These are phyloP conservation scores for Lasiurus cinereus DNA, from an alignment of 2,113 vertebrate species.

Conservation along the genomic window DNA sequence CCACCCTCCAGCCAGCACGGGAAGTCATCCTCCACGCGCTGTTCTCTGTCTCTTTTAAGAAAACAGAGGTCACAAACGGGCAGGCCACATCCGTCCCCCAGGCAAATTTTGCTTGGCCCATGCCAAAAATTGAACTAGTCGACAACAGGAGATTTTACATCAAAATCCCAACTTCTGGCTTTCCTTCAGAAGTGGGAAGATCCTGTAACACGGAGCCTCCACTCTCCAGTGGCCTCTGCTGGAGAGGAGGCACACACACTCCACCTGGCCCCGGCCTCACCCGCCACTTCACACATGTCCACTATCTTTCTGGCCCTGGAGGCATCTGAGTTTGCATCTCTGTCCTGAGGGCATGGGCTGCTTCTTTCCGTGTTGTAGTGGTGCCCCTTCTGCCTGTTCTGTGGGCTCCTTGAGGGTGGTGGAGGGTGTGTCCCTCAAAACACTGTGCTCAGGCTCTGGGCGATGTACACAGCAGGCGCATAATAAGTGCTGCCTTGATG, in stretches of 20 bases:
- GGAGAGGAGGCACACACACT: neutral
- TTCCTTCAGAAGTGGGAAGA: slow-evolving; percentile 1
- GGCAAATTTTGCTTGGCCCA: slow-evolving; percentile 32
- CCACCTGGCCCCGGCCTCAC: too few relatives aligned
- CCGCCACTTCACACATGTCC: neutral
- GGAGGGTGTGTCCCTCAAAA: neutral
- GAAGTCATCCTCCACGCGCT: neutral
- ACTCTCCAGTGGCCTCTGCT: neutral
- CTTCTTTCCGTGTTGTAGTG: neutral
- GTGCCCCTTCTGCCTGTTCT: neutral
- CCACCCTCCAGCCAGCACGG: neutral
- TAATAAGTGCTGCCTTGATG: neutral
- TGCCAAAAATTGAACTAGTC: slow-evolving; percentile 42
- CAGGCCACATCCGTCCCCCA: neutral
- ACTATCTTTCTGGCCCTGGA: neutral
- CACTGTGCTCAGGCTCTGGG: neutral
- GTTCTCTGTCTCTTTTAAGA: slow-evolving; percentile 42
- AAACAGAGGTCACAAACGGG: slow-evolving; percentile 48
- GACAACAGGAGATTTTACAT: slow-evolving; percentile 50
- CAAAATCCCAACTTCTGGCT: slow-evolving; percentile 53
- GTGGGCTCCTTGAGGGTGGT: neutral
- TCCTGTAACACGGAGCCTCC: neutral
- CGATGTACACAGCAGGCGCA: neutral
- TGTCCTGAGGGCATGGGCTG: neutral
- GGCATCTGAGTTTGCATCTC: neutral